Evolutionary conservation across 1,140 invertebrate genomes (phyloP).

Genomic region (Musca vetustissima): DNA sequence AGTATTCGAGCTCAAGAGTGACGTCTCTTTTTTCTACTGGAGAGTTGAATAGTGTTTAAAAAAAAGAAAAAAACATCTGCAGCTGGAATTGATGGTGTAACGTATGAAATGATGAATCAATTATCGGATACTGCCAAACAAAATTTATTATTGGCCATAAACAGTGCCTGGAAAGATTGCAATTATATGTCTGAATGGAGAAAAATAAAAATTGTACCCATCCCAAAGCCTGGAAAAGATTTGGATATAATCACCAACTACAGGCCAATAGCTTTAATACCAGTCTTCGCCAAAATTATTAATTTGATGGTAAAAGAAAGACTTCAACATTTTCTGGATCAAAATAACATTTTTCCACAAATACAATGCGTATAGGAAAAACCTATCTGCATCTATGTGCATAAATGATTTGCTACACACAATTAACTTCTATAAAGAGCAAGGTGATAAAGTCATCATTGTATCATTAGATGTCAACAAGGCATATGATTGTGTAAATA

Average conservation of each 20-base stretch:
- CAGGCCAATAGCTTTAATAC: conserved; percentile 8
- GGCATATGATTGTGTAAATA: neutral
- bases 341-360: neutral
- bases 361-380: too few relatives aligned
- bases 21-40: neutral
- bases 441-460: neutral
- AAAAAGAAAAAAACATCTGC: neutral
- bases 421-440: neutral
- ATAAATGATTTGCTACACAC: neutral
- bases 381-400: too few relatives aligned
- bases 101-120: conserved; percentile 1
- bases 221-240: neutral
- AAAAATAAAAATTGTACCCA: conserved; percentile 10
- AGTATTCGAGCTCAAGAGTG: neutral
- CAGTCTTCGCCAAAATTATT: neutral
- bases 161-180: neutral
- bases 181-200: neutral
- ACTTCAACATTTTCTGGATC: neutral
- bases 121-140: neutral
- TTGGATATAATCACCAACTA: neutral
- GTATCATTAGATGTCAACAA: neutral
- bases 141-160: neutral
- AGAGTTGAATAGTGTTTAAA: neutral
- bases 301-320: conserved; percentile 4
- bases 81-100: too few relatives aligned